These are phyloP conservation scores for Sanderia malayensis DNA, from an alignment of 30 jellyfish, hydroid and myxozoan genomes.

Conservation along the genomic window DNA sequence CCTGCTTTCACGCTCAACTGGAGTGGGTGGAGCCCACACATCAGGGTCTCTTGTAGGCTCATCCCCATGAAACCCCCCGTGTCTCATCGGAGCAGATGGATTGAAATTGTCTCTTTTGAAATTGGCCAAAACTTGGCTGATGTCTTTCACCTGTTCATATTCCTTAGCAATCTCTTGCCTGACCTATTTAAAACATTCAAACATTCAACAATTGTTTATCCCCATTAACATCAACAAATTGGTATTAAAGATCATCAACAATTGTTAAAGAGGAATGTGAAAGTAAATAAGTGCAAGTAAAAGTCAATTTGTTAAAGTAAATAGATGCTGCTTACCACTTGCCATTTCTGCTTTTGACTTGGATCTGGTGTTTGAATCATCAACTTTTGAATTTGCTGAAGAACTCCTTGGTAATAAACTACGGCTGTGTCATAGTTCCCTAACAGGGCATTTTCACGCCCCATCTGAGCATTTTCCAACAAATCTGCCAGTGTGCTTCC, in stretches of 20 bases:
- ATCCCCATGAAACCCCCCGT: conserved; percentile 74
- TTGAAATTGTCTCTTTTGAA: conserved; percentile 87
- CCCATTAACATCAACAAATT: too few species aligned
- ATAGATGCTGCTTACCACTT: conserved; percentile 85
- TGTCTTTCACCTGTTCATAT: conserved; percentile 90
- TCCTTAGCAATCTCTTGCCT: conserved; percentile 92
- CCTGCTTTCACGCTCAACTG: conserved; percentile 84
- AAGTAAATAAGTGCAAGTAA: too few species aligned
- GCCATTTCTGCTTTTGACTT: conserved; percentile 83
- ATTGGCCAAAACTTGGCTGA: conserved; percentile 83
- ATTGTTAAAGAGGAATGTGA: too few species aligned
- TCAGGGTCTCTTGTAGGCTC: conserved; percentile 96
- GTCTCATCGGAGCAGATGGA: conserved; percentile 74
- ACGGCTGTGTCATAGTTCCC: conserved; percentile 89
- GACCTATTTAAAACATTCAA: conserved; percentile 39
- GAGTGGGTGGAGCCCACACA: conserved; percentile 99
- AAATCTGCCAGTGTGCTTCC: conserved; percentile 50
- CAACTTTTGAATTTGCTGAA: conserved; percentile 88
- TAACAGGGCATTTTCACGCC: conserved; percentile 86
- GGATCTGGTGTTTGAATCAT: conserved; percentile 72
- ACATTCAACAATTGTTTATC: too few species aligned
- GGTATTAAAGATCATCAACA: too few species aligned
- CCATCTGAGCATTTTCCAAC: conserved; percentile 90
- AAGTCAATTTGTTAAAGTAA: too few species aligned
- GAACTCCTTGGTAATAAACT: conserved; percentile 91